These are phyloP conservation scores for Halocynthia aurantium DNA, from an alignment of 23 tunicate genomes.

Conservation along the genomic window DNA sequence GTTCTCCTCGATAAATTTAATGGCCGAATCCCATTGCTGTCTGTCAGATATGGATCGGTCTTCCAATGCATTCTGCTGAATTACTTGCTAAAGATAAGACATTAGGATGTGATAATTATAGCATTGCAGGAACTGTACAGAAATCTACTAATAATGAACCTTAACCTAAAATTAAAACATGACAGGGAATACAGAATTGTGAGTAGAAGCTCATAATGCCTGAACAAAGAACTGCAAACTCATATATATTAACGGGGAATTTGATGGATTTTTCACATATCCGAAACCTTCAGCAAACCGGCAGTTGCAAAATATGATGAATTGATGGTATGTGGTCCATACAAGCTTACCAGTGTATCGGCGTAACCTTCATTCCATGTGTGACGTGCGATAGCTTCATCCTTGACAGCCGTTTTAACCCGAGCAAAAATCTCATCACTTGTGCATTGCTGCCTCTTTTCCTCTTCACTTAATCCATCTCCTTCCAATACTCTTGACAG, in stretches of 20 bases:
- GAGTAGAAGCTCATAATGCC: no score
- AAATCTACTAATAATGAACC: no score
- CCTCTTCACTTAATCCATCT: slow-evolving; percentile 11
- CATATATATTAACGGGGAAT: no score
- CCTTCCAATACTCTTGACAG: slow-evolving; percentile 52
- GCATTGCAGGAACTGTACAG: no score
- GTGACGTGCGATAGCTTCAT: slow-evolving; percentile 72
- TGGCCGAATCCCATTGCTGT: slow-evolving; percentile 82
- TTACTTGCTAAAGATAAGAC: slow-evolving; percentile 29
- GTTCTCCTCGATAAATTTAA: slow-evolving; percentile 72
- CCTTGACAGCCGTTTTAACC: slow-evolving; percentile 54
- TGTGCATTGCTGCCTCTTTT: slow-evolving; percentile 9
- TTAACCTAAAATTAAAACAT: no score
- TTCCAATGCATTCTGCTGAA: slow-evolving; percentile 77
- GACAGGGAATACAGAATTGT: no score
- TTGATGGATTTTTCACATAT: no score
- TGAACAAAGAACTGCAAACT: no score
- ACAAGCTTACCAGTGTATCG: slow-evolving; percentile 43
- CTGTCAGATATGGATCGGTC: slow-evolving; percentile 78
- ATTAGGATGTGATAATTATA: neutral
- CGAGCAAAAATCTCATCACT: slow-evolving; percentile 41
- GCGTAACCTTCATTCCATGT: slow-evolving; percentile 72
- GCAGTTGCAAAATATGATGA: no score
- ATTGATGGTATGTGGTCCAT: no score
- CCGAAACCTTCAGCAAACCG: no score